Evolutionary conservation across 2,113 vertebrate genomes (phyloP).

Genomic region (Cygnus buccinator): DNA sequence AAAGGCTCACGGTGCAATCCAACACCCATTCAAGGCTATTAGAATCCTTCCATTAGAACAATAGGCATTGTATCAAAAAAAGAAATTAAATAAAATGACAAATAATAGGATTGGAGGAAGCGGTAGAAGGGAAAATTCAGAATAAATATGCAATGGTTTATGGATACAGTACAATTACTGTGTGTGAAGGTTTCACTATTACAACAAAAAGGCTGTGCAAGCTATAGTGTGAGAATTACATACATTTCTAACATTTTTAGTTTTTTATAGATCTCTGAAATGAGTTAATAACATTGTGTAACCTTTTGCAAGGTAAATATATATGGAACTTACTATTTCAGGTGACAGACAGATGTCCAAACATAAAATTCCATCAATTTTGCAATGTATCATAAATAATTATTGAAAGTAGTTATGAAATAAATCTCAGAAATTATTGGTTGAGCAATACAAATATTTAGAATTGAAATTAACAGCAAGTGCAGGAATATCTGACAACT

Average conservation of each 20-base stretch:
- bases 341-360: neutral
- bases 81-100: constrained; percentile 48
- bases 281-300: neutral
- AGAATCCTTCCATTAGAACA: constrained; percentile 30
- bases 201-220: neutral
- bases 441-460: neutral
- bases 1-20: neutral
- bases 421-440: neutral
- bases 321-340: neutral
- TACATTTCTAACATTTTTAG: neutral
- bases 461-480: neutral
- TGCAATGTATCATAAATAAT: neutral
- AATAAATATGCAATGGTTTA: constrained; percentile 4
- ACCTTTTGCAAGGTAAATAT: neutral
- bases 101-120: constrained; percentile 20
- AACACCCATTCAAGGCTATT: neutral
- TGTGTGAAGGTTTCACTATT: neutral
- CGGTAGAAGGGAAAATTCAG: constrained; percentile 23
- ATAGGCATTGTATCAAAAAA: neutral
- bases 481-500: neutral
- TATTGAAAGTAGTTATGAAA: neutral
- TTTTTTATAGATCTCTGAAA: neutral
- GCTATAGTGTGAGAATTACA: neutral
- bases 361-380: neutral
- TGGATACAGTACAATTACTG: neutral